Base-by-base conservation (phyloP, 2,113 vertebrate species). In the Syngnathus scovelli region DNA sequence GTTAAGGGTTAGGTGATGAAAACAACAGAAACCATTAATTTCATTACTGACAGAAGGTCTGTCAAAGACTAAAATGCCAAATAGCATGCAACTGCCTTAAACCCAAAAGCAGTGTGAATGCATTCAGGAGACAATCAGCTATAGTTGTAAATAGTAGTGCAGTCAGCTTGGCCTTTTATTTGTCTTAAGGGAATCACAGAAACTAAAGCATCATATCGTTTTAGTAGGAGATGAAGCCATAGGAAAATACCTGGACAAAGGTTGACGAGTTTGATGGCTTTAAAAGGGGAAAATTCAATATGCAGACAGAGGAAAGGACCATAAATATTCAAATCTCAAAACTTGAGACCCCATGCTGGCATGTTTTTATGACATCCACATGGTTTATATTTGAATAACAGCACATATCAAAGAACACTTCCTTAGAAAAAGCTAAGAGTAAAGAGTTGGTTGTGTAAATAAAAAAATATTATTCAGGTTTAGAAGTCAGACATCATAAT, bases 81-180 rank as follows among this genome's bases (percentile, higher is more conserved):
- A 81, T 77, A 81, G 74, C 52, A 81, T 89, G 80, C 67, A 62
- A 39, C 56, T 56, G 72, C 71, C 46, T 86, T 83, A 72, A 79
- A 77, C 81, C 65, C 67, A 74, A 66, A 36, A 80, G 76, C 72
- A 82, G 68, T 69, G 61, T 75, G 67, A 27, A 21, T n/a, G 58
- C 64, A 78, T 83, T 71, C 61, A 72, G 60, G 72, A 72, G 71
- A 75, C 64, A 55, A 64, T 18, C 64, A 71, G 72, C 37, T 51
- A 56, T 58, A 54, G 19, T 3, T 10, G n/a, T 21, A 54, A 7
- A 52, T 7, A 46, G 70, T 72, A 36, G 43, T 69, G 69, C 1
- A 69, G 78, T 79, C 78, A 81, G 77, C 58, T 48, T 70, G 44
- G 77, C 64, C 67, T 70, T 43, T 55, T 52, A 70, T 67, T 69